These are phyloP conservation scores for Syrphus vitripennis DNA, from an alignment of 2,888 invertebrate genomes.

Conservation along the genomic window DNA sequence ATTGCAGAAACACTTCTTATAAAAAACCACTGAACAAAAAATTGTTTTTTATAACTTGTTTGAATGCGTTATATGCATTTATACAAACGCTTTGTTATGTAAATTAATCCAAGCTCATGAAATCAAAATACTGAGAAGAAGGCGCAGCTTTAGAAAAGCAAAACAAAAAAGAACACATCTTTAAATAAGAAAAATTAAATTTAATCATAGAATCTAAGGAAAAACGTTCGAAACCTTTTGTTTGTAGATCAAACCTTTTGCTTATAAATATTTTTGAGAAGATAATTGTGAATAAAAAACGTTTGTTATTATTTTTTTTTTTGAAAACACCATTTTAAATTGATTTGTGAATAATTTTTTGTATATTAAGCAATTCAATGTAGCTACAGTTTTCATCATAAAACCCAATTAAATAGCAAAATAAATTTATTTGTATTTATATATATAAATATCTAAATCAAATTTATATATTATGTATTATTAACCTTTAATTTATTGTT, in stretches of 20 bases:
- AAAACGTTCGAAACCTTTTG: neutral
- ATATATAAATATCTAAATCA: slow-evolving; percentile 9
- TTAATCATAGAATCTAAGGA: neutral
- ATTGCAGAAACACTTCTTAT: slow-evolving; percentile 13
- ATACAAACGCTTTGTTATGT: slow-evolving; percentile 55
- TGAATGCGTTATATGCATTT: slow-evolving; percentile 65
- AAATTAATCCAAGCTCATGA: slow-evolving; percentile 17
- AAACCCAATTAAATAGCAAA: slow-evolving; percentile 1
- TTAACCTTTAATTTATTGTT: slow-evolving; percentile 21
- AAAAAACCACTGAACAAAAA: slow-evolving; percentile 3
- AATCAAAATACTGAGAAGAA: neutral
- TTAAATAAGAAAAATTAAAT: neutral
- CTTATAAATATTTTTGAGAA: neutral
- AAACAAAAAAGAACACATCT: neutral
- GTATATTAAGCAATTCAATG: neutral
- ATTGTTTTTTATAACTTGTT: slow-evolving; percentile 15
- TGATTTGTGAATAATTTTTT: neutral
- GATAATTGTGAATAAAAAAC: neutral
- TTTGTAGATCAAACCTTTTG: slow-evolving; percentile 7
- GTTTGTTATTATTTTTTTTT: too few species aligned
- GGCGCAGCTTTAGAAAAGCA: neutral
- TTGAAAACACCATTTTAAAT: neutral
- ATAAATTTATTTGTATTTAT: slow-evolving; percentile 40
- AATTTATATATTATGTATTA: slow-evolving; percentile 15
- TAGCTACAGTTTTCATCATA: neutral